Evolutionary conservation across 2,797 vertebrate genomes (phyloP), one percentile per base, ranked within the genome.

Genomic region (Acipenser ruthenus): DNA sequence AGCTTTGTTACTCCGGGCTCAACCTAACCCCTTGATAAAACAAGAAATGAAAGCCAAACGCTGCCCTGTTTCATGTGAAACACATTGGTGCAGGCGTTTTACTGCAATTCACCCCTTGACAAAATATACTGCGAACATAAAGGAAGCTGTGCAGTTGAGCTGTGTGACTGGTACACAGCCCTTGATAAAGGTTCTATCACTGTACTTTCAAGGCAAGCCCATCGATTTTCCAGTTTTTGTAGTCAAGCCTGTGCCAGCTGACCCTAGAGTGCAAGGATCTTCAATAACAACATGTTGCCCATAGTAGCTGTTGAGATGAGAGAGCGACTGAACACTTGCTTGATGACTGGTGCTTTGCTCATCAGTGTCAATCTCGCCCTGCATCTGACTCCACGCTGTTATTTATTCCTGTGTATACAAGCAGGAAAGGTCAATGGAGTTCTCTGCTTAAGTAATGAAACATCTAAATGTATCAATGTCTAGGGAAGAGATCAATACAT

Each of bases 371-470:
- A 62, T 62, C 60, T 62, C 47, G 12, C 47, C 60, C 11, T 18
- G 10, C 60, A 8, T 18, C 60, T 62, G 60, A 48, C 60, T 62
- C 12, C 15, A 1, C 51, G 68, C 5, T 65, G 52, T 68, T 73
- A 70, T 73, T 53, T 50, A 66, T 69, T 63, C 55, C 55, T 11
- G 55, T 58, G 55, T 58, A 58, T n/a, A 58, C 5, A 37, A 37
- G 37, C 49, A 1, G 37, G 50, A 23, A 61, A 67, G 59, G 18
- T 50, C 49, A 47, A 15, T 60, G 59, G 48, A n/a, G 51, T 66
- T 66, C 48, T 66, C 49, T 59, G 51, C 58, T 61, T 67, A 61
- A 51, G 50, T 49, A 15, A 13, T 67, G 56, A 50, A 15, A 55
- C 47, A 53, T 52, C 10, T 67, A 12, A 67, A 15, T 59, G 67